phyloP scores from a whole-genome alignment of 2,113 vertebrate species.

The Phoenicopterus ruber region DNA sequence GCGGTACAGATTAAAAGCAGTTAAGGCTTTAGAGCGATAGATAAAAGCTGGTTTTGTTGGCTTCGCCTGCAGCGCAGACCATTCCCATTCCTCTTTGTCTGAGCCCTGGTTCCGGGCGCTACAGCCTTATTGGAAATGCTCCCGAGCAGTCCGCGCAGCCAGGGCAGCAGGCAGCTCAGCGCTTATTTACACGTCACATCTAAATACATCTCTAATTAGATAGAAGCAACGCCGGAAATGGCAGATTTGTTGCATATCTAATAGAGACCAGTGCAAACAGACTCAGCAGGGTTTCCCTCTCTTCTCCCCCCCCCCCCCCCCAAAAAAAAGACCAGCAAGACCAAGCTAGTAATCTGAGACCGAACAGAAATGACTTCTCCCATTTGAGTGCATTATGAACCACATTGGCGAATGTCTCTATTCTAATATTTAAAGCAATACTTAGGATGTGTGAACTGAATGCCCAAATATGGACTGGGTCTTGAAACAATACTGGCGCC shows the following conservation, averaged over 20 bases:
- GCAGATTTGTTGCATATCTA: constrained; percentile 74
- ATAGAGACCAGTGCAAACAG: constrained; percentile 59
- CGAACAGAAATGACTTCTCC: background rate
- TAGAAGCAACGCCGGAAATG: constrained; percentile 70
- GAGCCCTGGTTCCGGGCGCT: constrained; percentile 69
- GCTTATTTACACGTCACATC: constrained; percentile 70
- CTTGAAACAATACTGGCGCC: constrained; percentile 55
- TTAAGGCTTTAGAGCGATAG: constrained; percentile 47
- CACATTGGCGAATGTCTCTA: constrained; percentile 13
- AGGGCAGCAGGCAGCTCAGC: constrained; percentile 64
- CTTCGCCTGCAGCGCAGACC: constrained; percentile 69
- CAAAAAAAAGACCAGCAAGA: background rate
- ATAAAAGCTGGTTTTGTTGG: constrained; percentile 71
- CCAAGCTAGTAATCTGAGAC: constrained; percentile 17
- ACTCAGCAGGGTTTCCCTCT: constrained; percentile 45
- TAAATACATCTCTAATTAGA: constrained; percentile 75
- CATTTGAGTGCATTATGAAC: constrained; percentile 28
- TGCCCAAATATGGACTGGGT: constrained; percentile 62
- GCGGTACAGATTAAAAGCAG: constrained; percentile 68
- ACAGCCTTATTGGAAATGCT: constrained; percentile 74
- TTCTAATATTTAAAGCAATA: constrained; percentile 63
- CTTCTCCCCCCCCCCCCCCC: background rate
- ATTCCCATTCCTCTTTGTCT: constrained; percentile 76
- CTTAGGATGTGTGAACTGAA: constrained; percentile 57
- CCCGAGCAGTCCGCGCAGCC: constrained; percentile 62